These are phyloP conservation scores for Gryllus bimaculatus DNA, from an alignment of 1,140 invertebrate genomes.

Conservation along the genomic window DNA sequence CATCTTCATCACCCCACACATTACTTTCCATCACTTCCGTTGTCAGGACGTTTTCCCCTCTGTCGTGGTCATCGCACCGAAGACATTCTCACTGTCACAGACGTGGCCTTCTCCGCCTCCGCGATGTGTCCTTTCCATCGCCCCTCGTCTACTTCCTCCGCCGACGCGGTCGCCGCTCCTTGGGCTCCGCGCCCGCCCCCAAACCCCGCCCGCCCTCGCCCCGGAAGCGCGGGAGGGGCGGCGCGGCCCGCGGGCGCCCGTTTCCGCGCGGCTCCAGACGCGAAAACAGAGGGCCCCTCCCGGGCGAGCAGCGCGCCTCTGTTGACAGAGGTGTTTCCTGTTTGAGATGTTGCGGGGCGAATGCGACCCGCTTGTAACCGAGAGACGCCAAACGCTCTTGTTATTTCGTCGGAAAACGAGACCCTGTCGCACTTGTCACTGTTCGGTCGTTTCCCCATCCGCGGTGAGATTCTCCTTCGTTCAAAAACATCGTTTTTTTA, in stretches of 20 bases:
- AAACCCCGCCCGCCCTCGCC: neutral
- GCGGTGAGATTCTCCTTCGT: too few species aligned
- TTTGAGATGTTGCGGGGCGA: neutral
- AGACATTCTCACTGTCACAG: too few species aligned
- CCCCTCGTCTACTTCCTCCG: neutral
- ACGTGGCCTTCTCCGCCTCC: neutral
- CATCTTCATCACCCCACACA: too few species aligned
- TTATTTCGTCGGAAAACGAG: neutral
- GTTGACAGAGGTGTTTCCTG: neutral
- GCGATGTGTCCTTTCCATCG: neutral
- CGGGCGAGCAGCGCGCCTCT: neutral
- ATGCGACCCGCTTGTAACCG: neutral
- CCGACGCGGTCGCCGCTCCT: neutral
- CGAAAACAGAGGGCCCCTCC: neutral
- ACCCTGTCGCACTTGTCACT: neutral
- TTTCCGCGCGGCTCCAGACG: neutral
- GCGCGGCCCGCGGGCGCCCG: too few species aligned
- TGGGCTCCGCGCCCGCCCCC: too few species aligned
- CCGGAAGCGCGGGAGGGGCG: neutral
- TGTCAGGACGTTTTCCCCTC: too few species aligned
- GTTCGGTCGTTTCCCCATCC: too few species aligned
- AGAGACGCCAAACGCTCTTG: too few species aligned
- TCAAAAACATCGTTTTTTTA: too few species aligned
- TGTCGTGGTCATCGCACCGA: too few species aligned
- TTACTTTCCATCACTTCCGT: too few species aligned